A percentile compares a stretch with the other conserved stretches of the same genome.
Evolutionary conservation across 2,888 invertebrate genomes (phyloP).

Genomic region (Osmoderma eremita): DNA sequence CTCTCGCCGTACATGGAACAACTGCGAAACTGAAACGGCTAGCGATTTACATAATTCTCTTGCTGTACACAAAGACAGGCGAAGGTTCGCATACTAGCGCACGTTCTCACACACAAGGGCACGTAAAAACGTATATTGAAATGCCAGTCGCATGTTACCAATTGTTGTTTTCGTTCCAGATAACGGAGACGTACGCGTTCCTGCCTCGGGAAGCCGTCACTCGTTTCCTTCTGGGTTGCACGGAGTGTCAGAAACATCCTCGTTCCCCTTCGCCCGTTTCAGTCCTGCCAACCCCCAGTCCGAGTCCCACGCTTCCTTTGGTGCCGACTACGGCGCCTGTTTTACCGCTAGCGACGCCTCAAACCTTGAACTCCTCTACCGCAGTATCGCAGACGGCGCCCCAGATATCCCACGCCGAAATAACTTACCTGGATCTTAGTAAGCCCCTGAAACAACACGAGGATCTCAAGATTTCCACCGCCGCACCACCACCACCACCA

Average conservation of each 20-base stretch:
- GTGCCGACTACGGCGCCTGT: conserved; percentile 53
- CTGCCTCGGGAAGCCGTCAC: conserved; percentile 96
- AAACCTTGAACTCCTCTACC: conserved; percentile 44
- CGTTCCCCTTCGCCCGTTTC: conserved; percentile 73
- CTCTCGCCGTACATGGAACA: conserved; percentile 9
- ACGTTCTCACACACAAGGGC: conserved; percentile 15
- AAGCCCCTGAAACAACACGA: conserved; percentile 47
- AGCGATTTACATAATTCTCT: conserved; percentile 47
- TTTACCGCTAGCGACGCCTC: conserved; percentile 47
- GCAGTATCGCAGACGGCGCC: conserved; percentile 40
- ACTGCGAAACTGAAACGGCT: conserved; percentile 42
- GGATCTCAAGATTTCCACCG: conserved; percentile 46
- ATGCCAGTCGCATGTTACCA: conserved; percentile 53
- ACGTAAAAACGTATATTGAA: conserved; percentile 53
- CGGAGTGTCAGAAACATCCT: conserved; percentile 88
- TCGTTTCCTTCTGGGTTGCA: conserved; percentile 92
- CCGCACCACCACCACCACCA: conserved; percentile 44
- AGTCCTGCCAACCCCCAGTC: conserved; percentile 62
- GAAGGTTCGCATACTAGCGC: conserved; percentile 2
- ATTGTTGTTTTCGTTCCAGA: conserved; percentile 72
- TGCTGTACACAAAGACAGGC: conserved; percentile 24
- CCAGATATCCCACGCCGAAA: conserved; percentile 49
- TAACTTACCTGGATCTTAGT: conserved; percentile 51
- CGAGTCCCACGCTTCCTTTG: conserved; percentile 59
- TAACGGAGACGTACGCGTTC: conserved; percentile 96